Evolutionary conservation across 2,888 invertebrate genomes (phyloP), one percentile per base, ranked within the genome.

Genomic region (Automeris io): DNA sequence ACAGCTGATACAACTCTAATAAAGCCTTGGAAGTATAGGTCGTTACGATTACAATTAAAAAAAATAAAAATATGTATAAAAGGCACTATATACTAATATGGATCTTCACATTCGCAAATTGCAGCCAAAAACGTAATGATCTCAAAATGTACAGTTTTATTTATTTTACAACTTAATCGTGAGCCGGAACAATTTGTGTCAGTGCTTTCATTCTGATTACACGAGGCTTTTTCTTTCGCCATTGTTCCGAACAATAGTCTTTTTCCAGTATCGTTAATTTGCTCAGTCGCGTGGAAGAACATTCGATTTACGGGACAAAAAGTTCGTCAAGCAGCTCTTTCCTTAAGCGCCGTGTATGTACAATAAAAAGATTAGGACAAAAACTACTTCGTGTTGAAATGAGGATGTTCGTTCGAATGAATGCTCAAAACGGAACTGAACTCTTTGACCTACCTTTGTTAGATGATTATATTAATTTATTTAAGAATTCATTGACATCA

Each of bases 151-250:
- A 8, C 18, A 8, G 18, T 32, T 47, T 39, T 38, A 24, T 13
- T 16, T 26, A n/a, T 37, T 31, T 16, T 24, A 18, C 13, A 36
- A 18, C 13, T 36, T 13, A 7, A 18, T 29, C 21, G 16, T 36
- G 8, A 31, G 40, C 49, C 52, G 37, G 43, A 50, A 39, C 36
- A 37, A 49, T 45, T 41, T 50, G 46, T 41, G 39, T 43, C 42
- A 39, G 33, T 37, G 47, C 46, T 51, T 49, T 44, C 38, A 36
- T 42, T 38, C 9, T 40, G 18, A 18, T 43, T 40, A 33, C 33
- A 34, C 39, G 42, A 40, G 24, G 31, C 18, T 38, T 33, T 25
- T 39, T 39, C 25, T 34, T 11, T 25, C 25, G 21, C 6, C 16
- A 16, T 29, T 29, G 36, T 37, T 22, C 11, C 16, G 9, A 29